Evolutionary conservation across 1,140 invertebrate genomes (phyloP).

Genomic region (Heliconius himera): DNA sequence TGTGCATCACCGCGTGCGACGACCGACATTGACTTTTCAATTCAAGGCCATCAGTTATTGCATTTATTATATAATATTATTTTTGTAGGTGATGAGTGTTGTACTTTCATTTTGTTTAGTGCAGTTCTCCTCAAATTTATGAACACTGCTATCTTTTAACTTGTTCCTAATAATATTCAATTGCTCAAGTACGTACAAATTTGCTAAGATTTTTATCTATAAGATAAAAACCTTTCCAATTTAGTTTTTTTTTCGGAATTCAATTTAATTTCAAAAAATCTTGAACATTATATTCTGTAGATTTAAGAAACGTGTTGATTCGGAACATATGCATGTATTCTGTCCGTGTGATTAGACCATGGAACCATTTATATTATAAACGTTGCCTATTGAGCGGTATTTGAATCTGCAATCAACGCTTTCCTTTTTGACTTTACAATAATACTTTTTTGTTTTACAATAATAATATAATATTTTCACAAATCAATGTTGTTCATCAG

Average conservation of each 20-base stretch:
- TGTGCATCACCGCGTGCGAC: constrained; percentile 48
- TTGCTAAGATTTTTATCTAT: background rate
- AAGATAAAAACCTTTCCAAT: too few species aligned
- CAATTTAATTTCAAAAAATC: too few species aligned
- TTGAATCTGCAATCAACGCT: too few species aligned
- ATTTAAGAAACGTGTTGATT: too few species aligned
- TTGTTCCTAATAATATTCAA: background rate
- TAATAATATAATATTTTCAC: background rate
- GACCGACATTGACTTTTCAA: constrained; percentile 56
- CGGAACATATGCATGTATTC: too few species aligned
- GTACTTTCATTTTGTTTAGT: background rate
- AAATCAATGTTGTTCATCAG: background rate
- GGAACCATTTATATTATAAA: too few species aligned
- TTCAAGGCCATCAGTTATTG: constrained; percentile 60
- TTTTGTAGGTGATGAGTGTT: background rate
- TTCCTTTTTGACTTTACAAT: too few species aligned
- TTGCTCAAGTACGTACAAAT: background rate
- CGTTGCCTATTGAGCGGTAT: too few species aligned
- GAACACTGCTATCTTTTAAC: background rate
- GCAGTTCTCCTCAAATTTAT: background rate
- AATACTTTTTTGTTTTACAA: background rate
- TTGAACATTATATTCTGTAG: too few species aligned
- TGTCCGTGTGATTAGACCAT: too few species aligned
- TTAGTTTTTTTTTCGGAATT: background rate
- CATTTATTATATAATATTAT: constrained; percentile 47